Conservation (phyloP, 2,113 vertebrate species). For the Chaetodon auriga region DNA sequence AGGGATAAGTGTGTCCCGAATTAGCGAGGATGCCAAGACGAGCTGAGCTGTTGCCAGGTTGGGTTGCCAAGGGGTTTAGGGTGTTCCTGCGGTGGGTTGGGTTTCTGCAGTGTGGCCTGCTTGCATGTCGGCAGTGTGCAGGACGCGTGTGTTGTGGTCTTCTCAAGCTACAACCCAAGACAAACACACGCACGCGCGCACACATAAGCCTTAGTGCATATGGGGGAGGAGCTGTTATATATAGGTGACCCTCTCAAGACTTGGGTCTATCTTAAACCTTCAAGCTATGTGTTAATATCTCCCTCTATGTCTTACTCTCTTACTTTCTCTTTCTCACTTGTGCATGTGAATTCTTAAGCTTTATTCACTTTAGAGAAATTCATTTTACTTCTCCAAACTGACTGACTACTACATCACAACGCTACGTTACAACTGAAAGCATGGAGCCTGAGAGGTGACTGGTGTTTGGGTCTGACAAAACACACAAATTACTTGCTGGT, state of each 20-base stretch:
- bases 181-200: slow-evolving; percentile 27
- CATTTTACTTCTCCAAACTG: neutral
- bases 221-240: slow-evolving; percentile 17
- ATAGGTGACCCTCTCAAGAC: slow-evolving; percentile 44
- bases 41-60: slow-evolving; percentile 61
- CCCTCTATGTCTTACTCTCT: neutral
- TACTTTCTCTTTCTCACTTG: neutral
- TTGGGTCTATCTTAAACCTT: slow-evolving; percentile 47
- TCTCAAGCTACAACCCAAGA: slow-evolving; percentile 60
- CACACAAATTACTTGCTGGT: neutral
- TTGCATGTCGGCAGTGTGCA: slow-evolving; percentile 61
- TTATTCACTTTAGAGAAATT: neutral
- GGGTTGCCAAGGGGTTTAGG: slow-evolving; percentile 44
- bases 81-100: slow-evolving; percentile 50
- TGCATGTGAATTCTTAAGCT: neutral
- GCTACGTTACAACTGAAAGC: no score
- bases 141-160: slow-evolving; percentile 58
- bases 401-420: neutral
- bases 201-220: neutral
- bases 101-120: slow-evolving; percentile 66
- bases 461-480: neutral
- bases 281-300: slow-evolving; percentile 24
- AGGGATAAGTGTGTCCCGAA: slow-evolving; percentile 76
- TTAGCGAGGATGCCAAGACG: slow-evolving; percentile 70
- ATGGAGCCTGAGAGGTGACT: no score